Evolutionary conservation across 2,888 invertebrate genomes (phyloP).

Genomic region (Tillus elongatus): DNA sequence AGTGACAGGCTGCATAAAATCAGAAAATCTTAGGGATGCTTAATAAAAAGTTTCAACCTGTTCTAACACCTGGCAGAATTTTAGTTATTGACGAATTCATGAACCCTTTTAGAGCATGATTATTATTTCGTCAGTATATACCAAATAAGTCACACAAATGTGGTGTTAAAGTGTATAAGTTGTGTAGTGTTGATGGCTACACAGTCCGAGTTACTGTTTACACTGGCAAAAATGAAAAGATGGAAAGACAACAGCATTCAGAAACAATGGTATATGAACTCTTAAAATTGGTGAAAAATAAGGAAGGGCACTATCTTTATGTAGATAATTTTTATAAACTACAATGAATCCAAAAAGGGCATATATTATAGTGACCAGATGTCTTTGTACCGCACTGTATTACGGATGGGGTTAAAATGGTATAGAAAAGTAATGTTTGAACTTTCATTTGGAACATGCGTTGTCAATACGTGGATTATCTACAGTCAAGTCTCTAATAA

Average conservation of each 20-base stretch:
- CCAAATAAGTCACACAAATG: too few relatives aligned
- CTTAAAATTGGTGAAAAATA: constrained; percentile 5
- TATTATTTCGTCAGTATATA: too few relatives aligned
- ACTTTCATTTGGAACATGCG: too few relatives aligned
- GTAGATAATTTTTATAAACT: constrained; percentile 12
- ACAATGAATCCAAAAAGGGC: constrained; percentile 13
- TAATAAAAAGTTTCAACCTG: too few relatives aligned
- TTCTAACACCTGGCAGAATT: too few relatives aligned
- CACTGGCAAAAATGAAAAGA: constrained; percentile 10
- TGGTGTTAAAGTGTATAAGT: constrained; percentile 11
- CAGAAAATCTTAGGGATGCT: too few relatives aligned
- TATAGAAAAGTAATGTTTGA: constrained; percentile 12
- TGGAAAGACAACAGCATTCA: constrained; percentile 1
- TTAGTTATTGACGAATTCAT: too few relatives aligned
- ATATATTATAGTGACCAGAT: constrained; percentile 9
- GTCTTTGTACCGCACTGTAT: constrained; percentile 10
- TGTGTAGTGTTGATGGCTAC: constrained; percentile 13
- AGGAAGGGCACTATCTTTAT: constrained; percentile 8
- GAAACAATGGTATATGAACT: too few relatives aligned
- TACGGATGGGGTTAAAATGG: constrained; percentile 12
- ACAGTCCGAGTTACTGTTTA: constrained; percentile 10
- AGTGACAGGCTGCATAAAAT: too few relatives aligned
- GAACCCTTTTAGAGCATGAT: too few relatives aligned
- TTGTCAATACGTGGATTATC: too few relatives aligned
- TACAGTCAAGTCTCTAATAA: constrained; percentile 9